phyloP scores from a whole-genome alignment of 2,113 vertebrate species.

The Smithornis capensis region DNA sequence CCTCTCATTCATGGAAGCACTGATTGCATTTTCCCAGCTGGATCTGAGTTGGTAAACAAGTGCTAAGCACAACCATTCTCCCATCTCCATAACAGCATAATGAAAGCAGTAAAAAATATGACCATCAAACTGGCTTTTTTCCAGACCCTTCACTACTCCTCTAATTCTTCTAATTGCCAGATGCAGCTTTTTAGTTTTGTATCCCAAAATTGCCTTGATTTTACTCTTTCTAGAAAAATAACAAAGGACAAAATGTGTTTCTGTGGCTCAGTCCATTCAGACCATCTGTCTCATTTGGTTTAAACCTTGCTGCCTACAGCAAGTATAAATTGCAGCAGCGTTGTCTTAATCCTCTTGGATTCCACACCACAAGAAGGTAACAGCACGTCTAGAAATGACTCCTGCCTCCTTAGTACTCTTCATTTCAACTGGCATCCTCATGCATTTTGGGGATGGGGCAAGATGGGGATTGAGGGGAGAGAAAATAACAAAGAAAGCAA shows the following conservation, averaged over 20 bases:
- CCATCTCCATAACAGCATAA: neutral
- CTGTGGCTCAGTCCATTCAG: neutral
- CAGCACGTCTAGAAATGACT: neutral
- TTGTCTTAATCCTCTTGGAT: neutral
- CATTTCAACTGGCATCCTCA: neutral
- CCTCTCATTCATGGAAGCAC: neutral
- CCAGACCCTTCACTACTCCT: neutral
- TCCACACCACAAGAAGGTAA: neutral
- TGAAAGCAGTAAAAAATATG: neutral
- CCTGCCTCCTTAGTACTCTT: neutral
- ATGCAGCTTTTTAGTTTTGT: neutral
- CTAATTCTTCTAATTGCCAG: neutral
- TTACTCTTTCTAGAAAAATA: neutral
- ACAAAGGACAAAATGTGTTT: neutral
- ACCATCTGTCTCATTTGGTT: neutral
- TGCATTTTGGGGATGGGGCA: accelerated
- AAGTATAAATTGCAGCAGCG: neutral
- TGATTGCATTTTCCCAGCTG: slow-evolving; percentile 1
- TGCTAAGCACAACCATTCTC: neutral
- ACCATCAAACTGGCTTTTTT: neutral
- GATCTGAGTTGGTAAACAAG: neutral
- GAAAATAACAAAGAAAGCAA: neutral
- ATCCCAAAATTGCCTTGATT: neutral
- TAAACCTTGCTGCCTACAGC: neutral
- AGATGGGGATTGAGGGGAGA: neutral